Evolutionary conservation across 1,140 invertebrate species (phyloP), one percentile per base, ranked within the genome.

Genomic region (Halyomorpha halys): DNA sequence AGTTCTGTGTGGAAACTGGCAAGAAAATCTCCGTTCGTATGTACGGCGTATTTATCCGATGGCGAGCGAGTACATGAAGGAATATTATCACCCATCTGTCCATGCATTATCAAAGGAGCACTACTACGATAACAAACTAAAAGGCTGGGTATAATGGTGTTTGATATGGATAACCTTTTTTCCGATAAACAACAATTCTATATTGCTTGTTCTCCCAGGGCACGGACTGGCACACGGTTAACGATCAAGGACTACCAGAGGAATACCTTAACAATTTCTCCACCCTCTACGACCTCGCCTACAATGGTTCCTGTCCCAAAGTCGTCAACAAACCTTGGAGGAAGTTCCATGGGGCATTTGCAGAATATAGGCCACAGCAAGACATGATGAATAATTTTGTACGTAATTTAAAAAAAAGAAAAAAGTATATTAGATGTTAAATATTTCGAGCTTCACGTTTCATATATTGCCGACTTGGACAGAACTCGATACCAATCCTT

Each of bases 301-400:
- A 60, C 21, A 44, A 44, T 18, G 34, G 59, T 5, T 6, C 59
- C 18, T 60, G 59, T 23, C 25, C 25, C 1, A 60, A 44, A 44
- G 27, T 60, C 2, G 13, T 60, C 3, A 44, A 44, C 25, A 18
- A 60, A 8, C 21, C 21, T 11, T 59, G n/a, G 25, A 59, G 25
- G 16, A 25, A 15, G 25, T 59, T 21, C 54, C n/a, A 23, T 9
- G 15, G 23, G 2, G 23, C 16, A n/a, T 25, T 27, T n/a, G 25
- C 5, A 1, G 16, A n/a, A 21, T 23, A 23, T 16, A 60, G n/a
- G n/a, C 59, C 59, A 5, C 59, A 60, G 18, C 14, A n/a, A 11
- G 59, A 60, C 15, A 39, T 60, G 59, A 44, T n/a, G 6, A 14
- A 60, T 18, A 60, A 60, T 25, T 60, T 18, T 60, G 59, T 60